Conservation (phyloP, 2,888 invertebrate species). For the Nomada fabriciana region DNA sequence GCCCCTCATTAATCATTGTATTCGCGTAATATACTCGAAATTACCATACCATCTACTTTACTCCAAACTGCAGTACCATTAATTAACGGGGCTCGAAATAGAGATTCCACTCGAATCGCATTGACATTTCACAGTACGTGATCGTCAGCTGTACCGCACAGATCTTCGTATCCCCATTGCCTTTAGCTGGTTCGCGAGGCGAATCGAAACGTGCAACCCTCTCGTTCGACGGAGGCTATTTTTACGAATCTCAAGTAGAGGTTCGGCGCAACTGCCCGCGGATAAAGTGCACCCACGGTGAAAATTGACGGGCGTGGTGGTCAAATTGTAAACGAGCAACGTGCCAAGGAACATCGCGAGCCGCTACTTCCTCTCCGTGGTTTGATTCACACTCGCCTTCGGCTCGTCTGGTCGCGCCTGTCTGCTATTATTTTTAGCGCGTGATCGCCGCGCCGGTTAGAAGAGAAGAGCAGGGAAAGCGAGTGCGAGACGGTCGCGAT, state of each 20-base stretch:
- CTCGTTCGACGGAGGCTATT: conserved; percentile 50
- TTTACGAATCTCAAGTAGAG: conserved; percentile 61
- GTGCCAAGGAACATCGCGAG: conserved; percentile 27
- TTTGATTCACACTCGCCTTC: conserved; percentile 70
- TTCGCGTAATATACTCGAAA: too few relatives aligned
- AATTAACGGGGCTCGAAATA: too few relatives aligned
- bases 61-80: too few relatives aligned
- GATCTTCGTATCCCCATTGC: neutral
- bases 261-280: conserved; percentile 7
- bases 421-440: conserved; percentile 76
- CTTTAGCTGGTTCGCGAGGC: neutral
- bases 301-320: conserved; percentile 47
- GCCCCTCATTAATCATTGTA: too few relatives aligned
- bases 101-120: neutral
- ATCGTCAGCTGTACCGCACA: neutral
- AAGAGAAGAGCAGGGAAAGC: conserved; percentile 52
- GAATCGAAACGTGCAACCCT: neutral
- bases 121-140: neutral
- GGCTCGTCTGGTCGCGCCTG: conserved; percentile 61
- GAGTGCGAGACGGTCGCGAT: conserved; percentile 50
- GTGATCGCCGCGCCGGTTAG: conserved; percentile 56
- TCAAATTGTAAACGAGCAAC: conserved; percentile 34
- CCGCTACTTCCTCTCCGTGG: conserved; percentile 56
- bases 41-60: too few relatives aligned
- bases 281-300: conserved; percentile 47